Base-by-base conservation (phyloP, 2,888 invertebrate genomes). In the Oxycera nigricornis region DNA sequence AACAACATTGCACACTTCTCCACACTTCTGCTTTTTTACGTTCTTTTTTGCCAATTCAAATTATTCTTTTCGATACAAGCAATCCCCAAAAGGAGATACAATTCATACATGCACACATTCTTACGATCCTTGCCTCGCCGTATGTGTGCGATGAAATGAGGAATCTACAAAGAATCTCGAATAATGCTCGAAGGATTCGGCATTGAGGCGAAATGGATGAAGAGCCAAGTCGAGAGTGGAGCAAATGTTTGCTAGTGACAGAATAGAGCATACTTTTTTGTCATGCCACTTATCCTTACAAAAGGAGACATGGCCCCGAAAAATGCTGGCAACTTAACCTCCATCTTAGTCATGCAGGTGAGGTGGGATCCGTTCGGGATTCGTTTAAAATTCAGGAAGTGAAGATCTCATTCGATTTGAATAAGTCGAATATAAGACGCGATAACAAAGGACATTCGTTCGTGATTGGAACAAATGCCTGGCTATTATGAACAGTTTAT, bases 61-160 rank as follows among this genome's bases (percentile, higher is more conserved):
- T 76, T 74, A 76, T 74, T 67, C 72, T 73, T 70, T 74, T 55
- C 67, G 68, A 73, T 72, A 65, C 73, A 70, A 73, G 52, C 52
- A 73, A 76, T 74, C 74, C 73, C 35, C 26, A 24, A 55, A n/a
- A n/a, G n/a, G n/a, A 70, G 70, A 70, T 31, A 59, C 59, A 41
- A 59, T 24, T 39, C 17, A 59, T 59, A 35, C 14, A 46, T 3
- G 17, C 24, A 55, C 24, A 55, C n/a, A n/a, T n/a, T n/a, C n/a
- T n/a, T n/a, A n/a, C n/a, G n/a, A 55, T 61, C 72, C 39, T 14
- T n/a, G n/a, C 26, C n/a, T 31, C 20, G 61, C 31, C 61, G 31
- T 61, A 31, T 61, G 61, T 31, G n/a, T n/a, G n/a, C n/a, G 17
- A 31, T 61, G 67, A 68, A 62, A 68, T 50, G 67, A 50, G 50